phyloP scores from a whole-genome alignment of 2,888 invertebrate species.

The Pristionchus exspectatus region DNA sequence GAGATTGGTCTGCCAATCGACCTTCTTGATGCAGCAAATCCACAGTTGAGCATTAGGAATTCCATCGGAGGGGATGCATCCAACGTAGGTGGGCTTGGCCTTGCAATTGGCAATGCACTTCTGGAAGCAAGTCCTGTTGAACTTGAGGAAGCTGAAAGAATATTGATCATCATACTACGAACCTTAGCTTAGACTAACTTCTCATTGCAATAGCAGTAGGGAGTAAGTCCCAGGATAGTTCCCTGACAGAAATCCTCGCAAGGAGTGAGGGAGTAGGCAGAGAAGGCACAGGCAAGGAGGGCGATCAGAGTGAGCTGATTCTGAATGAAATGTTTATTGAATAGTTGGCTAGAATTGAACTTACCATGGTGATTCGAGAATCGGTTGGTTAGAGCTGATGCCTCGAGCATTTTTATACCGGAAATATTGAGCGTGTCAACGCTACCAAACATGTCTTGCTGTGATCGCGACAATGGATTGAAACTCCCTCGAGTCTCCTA shows the following conservation, averaged over 20 bases:
- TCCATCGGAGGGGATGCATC: not conserved
- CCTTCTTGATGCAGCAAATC: slow-evolving; percentile 5
- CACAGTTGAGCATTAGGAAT: not conserved
- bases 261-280: no score
- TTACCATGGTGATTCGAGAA: not conserved
- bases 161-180: no score
- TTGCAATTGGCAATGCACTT: slow-evolving; percentile 15
- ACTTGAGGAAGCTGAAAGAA: not conserved
- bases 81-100: not conserved
- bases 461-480: no score
- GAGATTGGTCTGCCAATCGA: slow-evolving; percentile 3
- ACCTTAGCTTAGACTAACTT: not conserved
- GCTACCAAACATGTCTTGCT: no score
- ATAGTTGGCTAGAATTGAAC: not conserved
- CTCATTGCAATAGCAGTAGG: not conserved
- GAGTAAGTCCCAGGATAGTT: no score
- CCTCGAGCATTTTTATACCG: no score
- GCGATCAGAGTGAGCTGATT: not conserved
- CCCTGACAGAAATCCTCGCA: no score
- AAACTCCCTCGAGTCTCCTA: no score
- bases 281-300: no score
- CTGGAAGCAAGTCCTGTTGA: not conserved
- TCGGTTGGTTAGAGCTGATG: not conserved
- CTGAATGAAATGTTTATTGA: not conserved
- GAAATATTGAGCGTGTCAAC: no score